Evolutionary conservation across 1,140 invertebrate genomes (phyloP).

Genomic region (Galleria mellonella): DNA sequence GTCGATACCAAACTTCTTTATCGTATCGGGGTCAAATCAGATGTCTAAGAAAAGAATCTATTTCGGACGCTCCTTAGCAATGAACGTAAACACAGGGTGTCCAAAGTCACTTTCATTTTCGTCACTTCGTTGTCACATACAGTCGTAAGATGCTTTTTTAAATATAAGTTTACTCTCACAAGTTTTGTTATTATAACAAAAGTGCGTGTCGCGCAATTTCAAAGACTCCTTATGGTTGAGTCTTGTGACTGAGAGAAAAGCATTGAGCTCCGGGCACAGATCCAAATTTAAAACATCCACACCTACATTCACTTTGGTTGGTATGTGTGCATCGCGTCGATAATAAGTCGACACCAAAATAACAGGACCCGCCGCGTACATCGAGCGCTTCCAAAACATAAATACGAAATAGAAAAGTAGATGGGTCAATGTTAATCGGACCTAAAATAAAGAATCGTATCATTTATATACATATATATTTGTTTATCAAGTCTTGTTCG

Average conservation of each 20-base stretch:
- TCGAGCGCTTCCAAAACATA: not conserved
- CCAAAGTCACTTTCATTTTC: not conserved
- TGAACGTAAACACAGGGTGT: slow-evolving; percentile 35
- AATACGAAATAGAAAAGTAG: not conserved
- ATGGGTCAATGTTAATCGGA: no score
- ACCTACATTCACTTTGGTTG: slow-evolving; percentile 35
- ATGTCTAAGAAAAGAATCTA: slow-evolving; percentile 66
- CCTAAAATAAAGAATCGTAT: no score
- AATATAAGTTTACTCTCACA: not conserved
- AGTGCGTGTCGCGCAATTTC: slow-evolving; percentile 19
- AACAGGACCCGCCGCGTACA: slow-evolving; percentile 3
- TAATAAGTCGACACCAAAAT: slow-evolving; percentile 20
- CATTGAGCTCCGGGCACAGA: slow-evolving; percentile 48
- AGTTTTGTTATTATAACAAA: not conserved
- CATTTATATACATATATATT: no score
- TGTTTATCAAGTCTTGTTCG: no score
- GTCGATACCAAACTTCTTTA: slow-evolving; percentile 34
- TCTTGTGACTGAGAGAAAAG: slow-evolving; percentile 44
- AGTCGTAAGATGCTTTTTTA: no score
- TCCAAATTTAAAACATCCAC: slow-evolving; percentile 62
- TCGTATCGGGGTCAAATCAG: slow-evolving; percentile 40
- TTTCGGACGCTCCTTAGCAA: slow-evolving; percentile 33
- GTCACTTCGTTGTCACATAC: not conserved
- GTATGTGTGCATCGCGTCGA: slow-evolving; percentile 37
- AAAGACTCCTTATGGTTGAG: slow-evolving; percentile 25